Base-by-base conservation (phyloP, 2,888 invertebrate species). In the Lacanobia wlatinum region DNA sequence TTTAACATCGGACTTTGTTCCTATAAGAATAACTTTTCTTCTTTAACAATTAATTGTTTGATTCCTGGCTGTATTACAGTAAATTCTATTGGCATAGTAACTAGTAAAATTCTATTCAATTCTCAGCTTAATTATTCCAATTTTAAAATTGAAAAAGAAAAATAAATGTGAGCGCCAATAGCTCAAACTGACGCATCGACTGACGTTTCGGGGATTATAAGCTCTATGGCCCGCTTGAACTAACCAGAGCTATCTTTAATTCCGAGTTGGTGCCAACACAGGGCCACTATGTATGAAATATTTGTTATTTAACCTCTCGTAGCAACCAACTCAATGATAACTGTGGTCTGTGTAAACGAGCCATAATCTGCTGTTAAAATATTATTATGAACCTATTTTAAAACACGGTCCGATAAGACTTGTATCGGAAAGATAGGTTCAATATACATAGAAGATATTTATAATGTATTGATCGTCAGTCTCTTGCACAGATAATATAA, bases 1-100 rank as follows among this genome's bases (percentile, higher is more conserved):
- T 28, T 48, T 59, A 70, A 71, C 40, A 23, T 23, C 12, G 7
- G 1, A 18, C n/a, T 63, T 62, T 14, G 14, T 7, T 62, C 9
- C 0, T 14, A 68, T 46, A 69, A 38, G 9, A 68, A 46, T 53
- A 53, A 52, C 38, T 5, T 10, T 48, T 74, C 55, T 64, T 46
- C 16, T 6, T 38, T 73, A 73, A 55, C 48, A 48, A 7, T 43
- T 43, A 34, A 28, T 38, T 34, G 28, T 65, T 83, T 83, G 62
- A 80, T 83, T 78, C 56, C n/a, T 70, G 84, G 60, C 71, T 81
- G 76, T 38, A 10, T 60, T 53, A 46, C 2, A 43, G 48, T 70
- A 62, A 73, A 76, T 56, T 60, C 60, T 62, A 62, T 80, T 82
- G 80, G 73, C 65, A 61, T 58, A 74, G 78, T 69, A 46, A 55